Evolutionary conservation across 2,113 vertebrate genomes (phyloP).

Genomic region (Brienomyrus brachyistius): DNA sequence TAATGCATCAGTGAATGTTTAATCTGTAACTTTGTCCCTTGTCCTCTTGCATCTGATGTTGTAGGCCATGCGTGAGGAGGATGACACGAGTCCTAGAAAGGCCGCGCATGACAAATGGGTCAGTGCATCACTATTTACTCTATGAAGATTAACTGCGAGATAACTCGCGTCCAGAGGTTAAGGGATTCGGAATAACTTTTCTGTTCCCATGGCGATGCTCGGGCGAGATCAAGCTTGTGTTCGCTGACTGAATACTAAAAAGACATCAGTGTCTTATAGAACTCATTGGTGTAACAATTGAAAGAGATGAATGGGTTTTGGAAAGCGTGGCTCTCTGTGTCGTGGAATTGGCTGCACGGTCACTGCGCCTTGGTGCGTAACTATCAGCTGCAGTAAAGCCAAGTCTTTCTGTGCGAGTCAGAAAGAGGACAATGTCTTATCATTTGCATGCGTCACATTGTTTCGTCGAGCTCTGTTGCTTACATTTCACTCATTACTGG

Average conservation of each 20-base stretch:
- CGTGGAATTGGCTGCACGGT: not conserved
- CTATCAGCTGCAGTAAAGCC: not conserved
- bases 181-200: not conserved
- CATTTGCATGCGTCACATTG: not conserved
- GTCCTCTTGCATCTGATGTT: not conserved
- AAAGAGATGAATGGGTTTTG: not conserved
- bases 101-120: not conserved
- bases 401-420: not conserved
- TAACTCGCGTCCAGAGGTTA: not conserved
- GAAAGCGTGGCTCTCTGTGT: not conserved
- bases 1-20: not conserved
- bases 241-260: not conserved
- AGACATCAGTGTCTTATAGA: not conserved
- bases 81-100: not conserved
- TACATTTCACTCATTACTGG: not conserved
- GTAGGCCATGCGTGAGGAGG: not conserved
- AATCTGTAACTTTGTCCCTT: not conserved
- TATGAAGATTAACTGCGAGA: not conserved
- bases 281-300: not conserved
- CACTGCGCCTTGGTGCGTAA: not conserved
- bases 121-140: not conserved
- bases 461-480: not conserved
- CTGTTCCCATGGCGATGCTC: not conserved
- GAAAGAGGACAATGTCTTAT: not conserved
- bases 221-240: not conserved